Evolutionary conservation across 2,113 vertebrate species (phyloP).

Genomic region (Phainopepla nitens): DNA sequence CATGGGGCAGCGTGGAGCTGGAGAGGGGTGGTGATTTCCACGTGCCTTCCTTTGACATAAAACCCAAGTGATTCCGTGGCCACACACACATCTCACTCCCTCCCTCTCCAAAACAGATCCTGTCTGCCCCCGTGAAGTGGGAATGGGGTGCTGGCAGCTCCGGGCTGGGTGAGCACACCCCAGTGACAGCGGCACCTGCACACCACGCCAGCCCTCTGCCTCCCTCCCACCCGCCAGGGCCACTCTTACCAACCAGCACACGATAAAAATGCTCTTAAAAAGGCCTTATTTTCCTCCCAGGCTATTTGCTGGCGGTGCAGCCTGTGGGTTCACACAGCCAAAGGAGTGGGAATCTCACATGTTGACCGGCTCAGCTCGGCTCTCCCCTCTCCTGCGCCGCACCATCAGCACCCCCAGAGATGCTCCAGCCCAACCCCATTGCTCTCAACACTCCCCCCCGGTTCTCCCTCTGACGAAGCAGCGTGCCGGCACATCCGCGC

Average conservation of each 20-base stretch:
- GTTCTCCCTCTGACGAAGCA: background rate
- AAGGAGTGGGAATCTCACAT: background rate
- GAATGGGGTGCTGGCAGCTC: background rate
- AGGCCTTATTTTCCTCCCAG: background rate
- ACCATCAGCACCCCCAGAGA: background rate
- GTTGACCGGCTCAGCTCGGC: background rate
- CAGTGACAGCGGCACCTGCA: background rate
- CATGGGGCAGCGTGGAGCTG: rapidly evolving
- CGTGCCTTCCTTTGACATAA: background rate
- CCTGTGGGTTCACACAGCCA: background rate
- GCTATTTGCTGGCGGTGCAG: background rate
- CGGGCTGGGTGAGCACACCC: background rate
- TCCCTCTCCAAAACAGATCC: background rate
- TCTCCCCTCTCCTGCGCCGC: background rate
- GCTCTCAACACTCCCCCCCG: rapidly evolving
- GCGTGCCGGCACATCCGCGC: background rate
- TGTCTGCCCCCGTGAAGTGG: background rate
- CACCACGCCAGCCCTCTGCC: background rate
- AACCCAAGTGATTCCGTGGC: background rate
- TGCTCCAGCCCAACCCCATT: background rate
- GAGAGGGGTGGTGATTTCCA: background rate
- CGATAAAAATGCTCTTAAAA: background rate
- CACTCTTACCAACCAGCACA: background rate
- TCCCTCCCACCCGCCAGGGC: background rate
- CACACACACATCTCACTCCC: rapidly evolving